Base-by-base conservation (phyloP, 2,797 vertebrate species). In the Austrolebias charrua region DNA sequence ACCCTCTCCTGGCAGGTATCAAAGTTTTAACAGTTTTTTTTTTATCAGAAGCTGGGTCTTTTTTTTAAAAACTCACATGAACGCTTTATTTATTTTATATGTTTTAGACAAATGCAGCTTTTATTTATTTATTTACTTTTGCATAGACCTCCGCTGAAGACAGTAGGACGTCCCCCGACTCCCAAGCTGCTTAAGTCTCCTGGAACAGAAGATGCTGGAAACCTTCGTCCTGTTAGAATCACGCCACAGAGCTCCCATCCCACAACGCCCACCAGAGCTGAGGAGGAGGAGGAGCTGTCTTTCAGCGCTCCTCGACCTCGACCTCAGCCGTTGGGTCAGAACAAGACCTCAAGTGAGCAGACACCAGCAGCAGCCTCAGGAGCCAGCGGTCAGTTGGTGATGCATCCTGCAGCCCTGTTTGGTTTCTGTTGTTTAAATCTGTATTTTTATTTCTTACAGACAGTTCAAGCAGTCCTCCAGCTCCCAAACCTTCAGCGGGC, bases 1-100 rank as follows among this genome's bases (percentile, higher is more conserved):
- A 57, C 85, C 94, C 75, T 91, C 94, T 81, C 86, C 92, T 89
- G 93, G 92, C 81, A 95, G 96, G 97, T 97, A 90, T 81, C 92
- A 76, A 49, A 70, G 78, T 48, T 24, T 16, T 40, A 31, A 29
- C 5, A 29, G 11, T 18, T 57, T 2, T n/a, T n/a, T n/a, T n/a
- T n/a, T 31, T 8, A 5, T 20, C 31, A 33, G 18, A 24, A 55
- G 14, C 35, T 42, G 19, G 1, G 38, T 18, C 10, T 35, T 33
- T n/a, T n/a, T n/a, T 38, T 40, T 40, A 4, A 40, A 12, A 12
- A 40, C 38, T 40, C 38, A 40, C 11, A 12, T 40, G 2, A 13
- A 40, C 12, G 10, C 12, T 33, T 20, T 5, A 44, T n/a, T 24
- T 24, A 2, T 8, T 44, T n/a, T 24, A 16, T 2, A 18, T 13